Percentiles rank a stretch among this genome's conserved stretches.
These are phyloP conservation scores for Semnornis frantzii DNA, from an alignment of 2,113 vertebrate genomes.

Conservation along the genomic window DNA sequence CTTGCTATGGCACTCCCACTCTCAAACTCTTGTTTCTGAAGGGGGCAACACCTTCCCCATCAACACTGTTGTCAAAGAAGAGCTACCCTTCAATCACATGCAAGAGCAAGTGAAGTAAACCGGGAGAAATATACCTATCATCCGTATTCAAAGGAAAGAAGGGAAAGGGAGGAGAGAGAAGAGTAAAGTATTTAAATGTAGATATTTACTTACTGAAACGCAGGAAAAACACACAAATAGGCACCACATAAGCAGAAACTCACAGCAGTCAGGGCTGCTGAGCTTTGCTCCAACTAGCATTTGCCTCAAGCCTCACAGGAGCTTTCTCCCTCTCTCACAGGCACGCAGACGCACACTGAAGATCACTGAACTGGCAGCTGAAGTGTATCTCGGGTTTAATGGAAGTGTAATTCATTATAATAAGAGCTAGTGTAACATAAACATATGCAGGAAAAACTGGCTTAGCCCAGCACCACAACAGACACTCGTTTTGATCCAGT, in stretches of 20 bases:
- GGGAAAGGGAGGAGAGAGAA: background rate
- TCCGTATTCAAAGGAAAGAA: background rate
- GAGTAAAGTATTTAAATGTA: background rate
- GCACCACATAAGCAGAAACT: background rate
- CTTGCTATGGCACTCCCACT: background rate
- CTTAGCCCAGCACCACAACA: background rate
- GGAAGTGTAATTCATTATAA: conserved; percentile 29
- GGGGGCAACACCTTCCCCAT: background rate
- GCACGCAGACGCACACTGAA: background rate
- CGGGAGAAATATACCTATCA: fast-evolving
- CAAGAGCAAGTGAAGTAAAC: background rate
- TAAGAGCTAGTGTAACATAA: conserved; percentile 9
- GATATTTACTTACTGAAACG: conserved; percentile 43
- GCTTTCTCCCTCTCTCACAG: background rate
- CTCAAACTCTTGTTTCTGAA: background rate
- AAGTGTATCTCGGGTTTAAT: conserved; percentile 7
- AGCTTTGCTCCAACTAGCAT: background rate
- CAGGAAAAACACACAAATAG: background rate
- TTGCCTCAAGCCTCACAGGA: background rate
- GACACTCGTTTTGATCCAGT: background rate
- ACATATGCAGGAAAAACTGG: conserved; percentile 62
- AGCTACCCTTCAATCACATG: background rate
- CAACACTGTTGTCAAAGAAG: background rate
- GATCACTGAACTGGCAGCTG: background rate
- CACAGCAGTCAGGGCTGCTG: background rate